These are phyloP conservation scores for Macquaria australasica DNA, from an alignment of 2,113 vertebrate genomes.

Conservation along the genomic window DNA sequence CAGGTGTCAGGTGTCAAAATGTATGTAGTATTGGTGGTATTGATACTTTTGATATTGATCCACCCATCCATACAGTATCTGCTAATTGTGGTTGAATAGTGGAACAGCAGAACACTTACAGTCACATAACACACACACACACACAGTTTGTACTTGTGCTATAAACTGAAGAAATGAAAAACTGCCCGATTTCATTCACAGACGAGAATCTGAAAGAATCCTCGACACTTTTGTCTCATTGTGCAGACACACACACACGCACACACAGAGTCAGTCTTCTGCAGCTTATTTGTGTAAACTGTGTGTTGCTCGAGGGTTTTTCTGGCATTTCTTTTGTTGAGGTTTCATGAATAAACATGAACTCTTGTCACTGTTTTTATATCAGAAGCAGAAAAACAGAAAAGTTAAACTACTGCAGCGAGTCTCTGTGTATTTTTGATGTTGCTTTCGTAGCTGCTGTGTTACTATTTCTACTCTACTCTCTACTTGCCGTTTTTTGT, in stretches of 20 bases:
- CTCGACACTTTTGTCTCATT: neutral
- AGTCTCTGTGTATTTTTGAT: neutral
- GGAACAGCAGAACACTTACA: neutral
- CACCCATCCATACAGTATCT: neutral
- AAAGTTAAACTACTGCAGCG: neutral
- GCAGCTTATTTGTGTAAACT: constrained; percentile 2
- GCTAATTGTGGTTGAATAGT: neutral
- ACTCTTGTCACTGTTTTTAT: constrained; percentile 3
- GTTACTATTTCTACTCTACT: neutral
- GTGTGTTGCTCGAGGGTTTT: constrained; percentile 11
- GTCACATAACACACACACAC: neutral
- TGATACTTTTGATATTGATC: neutral
- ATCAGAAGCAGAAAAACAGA: neutral
- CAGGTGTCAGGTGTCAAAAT: too few species aligned
- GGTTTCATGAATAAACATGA: constrained; percentile 47
- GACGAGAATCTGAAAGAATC: neutral
- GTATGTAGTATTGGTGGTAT: neutral
- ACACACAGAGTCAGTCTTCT: neutral
- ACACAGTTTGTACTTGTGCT: neutral
- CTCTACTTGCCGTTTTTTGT: neutral
- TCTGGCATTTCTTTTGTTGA: neutral
- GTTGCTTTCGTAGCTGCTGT: neutral
- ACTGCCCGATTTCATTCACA: neutral
- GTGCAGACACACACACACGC: neutral
- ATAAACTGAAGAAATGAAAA: neutral